Percentiles rank a stretch among this genome's conserved stretches.
phyloP scores from a whole-genome alignment of 2,888 invertebrate species.

The Ormyrus rosae region DNA sequence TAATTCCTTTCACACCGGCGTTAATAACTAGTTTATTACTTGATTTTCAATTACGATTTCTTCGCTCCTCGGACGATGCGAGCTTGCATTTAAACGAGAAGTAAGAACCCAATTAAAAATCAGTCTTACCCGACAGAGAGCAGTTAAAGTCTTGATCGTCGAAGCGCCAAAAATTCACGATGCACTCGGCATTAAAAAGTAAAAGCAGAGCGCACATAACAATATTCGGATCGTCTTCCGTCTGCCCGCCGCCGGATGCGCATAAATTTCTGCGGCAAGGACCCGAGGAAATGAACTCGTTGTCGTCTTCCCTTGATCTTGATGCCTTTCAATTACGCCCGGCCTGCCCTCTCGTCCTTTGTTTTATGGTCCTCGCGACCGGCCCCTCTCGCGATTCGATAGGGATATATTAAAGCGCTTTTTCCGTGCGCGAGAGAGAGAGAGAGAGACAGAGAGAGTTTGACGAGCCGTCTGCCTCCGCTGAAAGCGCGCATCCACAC shows the following conservation, averaged over 20 bases:
- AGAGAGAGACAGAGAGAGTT: not conserved
- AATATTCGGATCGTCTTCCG: no score
- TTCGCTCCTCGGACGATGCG: not conserved
- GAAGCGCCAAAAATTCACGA: no score
- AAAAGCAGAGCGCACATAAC: no score
- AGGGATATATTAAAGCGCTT: not conserved
- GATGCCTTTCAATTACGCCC: slow-evolving; percentile 24
- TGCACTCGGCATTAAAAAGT: no score
- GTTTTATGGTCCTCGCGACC: not conserved
- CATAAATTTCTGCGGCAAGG: slow-evolving; percentile 55
- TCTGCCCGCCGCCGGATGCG: slow-evolving; percentile 42
- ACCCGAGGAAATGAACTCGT: slow-evolving; percentile 50
- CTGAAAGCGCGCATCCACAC: no score
- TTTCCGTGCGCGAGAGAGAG: slow-evolving; percentile 14
- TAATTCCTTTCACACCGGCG: slow-evolving; percentile 19
- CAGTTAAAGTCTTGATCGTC: no score
- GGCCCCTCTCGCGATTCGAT: not conserved
- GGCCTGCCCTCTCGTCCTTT: not conserved
- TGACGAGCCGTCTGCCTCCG: not conserved
- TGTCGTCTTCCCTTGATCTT: slow-evolving; percentile 40
- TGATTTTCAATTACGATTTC: slow-evolving; percentile 42
- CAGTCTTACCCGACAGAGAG: no score
- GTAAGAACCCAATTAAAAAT: no score
- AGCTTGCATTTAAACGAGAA: not conserved
- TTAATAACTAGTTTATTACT: slow-evolving; percentile 13